These are phyloP conservation scores for Drosophila nr. perissopoda DNA, from an alignment of 2,888 invertebrate species.

Conservation along the genomic window DNA sequence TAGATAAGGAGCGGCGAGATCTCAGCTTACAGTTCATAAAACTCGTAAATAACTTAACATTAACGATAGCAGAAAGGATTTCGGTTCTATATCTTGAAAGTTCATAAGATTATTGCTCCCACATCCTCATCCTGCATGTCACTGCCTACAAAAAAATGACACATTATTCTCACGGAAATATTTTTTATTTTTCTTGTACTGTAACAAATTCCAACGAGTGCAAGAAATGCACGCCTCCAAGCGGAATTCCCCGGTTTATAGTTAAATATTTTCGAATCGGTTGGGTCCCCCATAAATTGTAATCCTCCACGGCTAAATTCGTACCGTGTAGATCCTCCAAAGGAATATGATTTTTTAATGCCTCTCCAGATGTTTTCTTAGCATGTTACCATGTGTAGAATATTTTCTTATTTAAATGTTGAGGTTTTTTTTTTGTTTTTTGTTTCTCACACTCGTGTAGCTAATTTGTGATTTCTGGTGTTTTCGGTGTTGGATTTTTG, in stretches of 20 bases:
- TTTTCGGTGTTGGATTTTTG: slow-evolving; percentile 78
- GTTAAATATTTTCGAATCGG: slow-evolving; percentile 51
- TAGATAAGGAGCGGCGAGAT: slow-evolving; percentile 47
- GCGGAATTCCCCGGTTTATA: slow-evolving; percentile 54
- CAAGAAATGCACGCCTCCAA: slow-evolving; percentile 58
- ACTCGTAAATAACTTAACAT: slow-evolving; percentile 68
- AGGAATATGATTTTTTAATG: slow-evolving; percentile 55
- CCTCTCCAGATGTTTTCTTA: slow-evolving; percentile 65
- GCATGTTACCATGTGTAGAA: slow-evolving; percentile 55
- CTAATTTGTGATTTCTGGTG: slow-evolving; percentile 83
- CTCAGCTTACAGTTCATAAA: slow-evolving; percentile 59
- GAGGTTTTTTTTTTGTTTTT: slow-evolving; percentile 19
- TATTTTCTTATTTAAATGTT: slow-evolving; percentile 54
- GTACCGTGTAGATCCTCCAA: slow-evolving; percentile 48
- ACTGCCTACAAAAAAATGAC: slow-evolving; percentile 5
- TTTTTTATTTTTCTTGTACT: slow-evolving; percentile 33
- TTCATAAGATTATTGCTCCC: slow-evolving; percentile 6
- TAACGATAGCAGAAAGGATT: slow-evolving; percentile 58
- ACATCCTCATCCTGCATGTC: slow-evolving; percentile 52
- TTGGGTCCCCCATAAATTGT: slow-evolving; percentile 58
- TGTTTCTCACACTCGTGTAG: slow-evolving; percentile 79
- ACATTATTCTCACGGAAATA: slow-evolving; percentile 65
- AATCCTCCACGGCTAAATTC: slow-evolving; percentile 63
- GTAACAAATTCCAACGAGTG: slow-evolving; percentile 70
- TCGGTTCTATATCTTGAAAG: slow-evolving; percentile 13